Percentiles rank a stretch among this genome's conserved stretches.
phyloP scores from a whole-genome alignment of 2,797 vertebrate genomes.

The Philypnodon macrostomus region DNA sequence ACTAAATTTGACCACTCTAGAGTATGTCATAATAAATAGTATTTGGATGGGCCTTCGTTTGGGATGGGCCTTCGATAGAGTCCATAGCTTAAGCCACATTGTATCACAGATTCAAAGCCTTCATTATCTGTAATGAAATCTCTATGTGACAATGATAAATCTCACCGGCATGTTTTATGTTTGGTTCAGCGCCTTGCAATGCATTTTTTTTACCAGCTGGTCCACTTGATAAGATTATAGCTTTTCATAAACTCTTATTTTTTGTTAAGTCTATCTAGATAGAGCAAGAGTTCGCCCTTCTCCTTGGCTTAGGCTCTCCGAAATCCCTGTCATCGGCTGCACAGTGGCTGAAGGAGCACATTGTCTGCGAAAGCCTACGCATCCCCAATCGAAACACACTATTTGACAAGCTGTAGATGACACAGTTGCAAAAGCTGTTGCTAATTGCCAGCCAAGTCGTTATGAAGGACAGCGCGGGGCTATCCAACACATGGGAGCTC shows the following conservation, averaged over 20 bases:
- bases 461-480: constrained; percentile 90
- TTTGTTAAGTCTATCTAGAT: constrained; percentile 75
- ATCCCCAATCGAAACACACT: constrained; percentile 97
- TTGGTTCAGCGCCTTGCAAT: constrained; percentile 17
- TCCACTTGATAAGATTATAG: constrained; percentile 24
- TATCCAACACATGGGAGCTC: constrained; percentile 92
- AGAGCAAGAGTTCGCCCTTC: constrained; percentile 94
- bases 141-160: constrained; percentile 20
- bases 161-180: constrained; percentile 23
- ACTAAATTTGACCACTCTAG: constrained; percentile 2
- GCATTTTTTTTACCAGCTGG: constrained; percentile 33
- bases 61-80: too few species aligned
- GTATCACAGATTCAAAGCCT: constrained; percentile 24
- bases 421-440: constrained; percentile 99
- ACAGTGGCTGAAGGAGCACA: constrained; percentile 86
- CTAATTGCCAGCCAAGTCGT: constrained; percentile 99
- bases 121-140: constrained; percentile 14
- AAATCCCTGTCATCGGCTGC: constrained; percentile 83
- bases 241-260: too few species aligned
- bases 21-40: too few species aligned
- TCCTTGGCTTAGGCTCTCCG: constrained; percentile 89
- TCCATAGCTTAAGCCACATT: constrained; percentile 20
- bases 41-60: too few species aligned
- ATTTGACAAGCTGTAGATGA: constrained; percentile 98
- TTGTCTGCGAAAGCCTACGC: constrained; percentile 90